phyloP scores from a whole-genome alignment of 92 coral and sea anemone species.

The Pocillopora meandrina region DNA sequence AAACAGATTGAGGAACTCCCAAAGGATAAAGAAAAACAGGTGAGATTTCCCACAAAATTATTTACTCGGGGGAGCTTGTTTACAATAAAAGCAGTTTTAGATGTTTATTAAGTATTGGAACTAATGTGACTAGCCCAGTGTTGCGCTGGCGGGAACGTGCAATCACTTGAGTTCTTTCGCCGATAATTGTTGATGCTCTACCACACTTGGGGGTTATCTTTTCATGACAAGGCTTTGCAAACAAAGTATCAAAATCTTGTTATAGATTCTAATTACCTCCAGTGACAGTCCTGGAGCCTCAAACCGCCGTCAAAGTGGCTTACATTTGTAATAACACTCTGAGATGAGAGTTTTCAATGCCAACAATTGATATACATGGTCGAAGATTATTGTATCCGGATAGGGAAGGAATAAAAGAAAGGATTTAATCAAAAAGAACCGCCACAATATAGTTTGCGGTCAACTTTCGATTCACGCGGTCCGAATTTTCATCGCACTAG shows the following conservation, averaged over 20 bases:
- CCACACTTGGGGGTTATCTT: not conserved
- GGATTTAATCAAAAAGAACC: not conserved
- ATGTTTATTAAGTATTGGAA: not conserved
- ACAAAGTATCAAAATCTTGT: not conserved
- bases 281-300: conserved; percentile 9
- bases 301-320: not conserved
- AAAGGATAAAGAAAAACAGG: not conserved
- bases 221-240: not conserved
- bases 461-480: not conserved
- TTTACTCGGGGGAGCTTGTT: not conserved
- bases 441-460: not conserved
- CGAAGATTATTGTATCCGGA: conserved; percentile 18
- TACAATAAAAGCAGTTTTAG: not conserved
- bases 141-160: not conserved
- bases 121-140: not conserved
- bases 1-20: not conserved
- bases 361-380: not conserved
- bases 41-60: conserved; percentile 3
- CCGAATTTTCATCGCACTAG: not conserved
- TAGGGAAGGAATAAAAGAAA: conserved; percentile 26
- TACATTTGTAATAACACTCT: conserved; percentile 16
- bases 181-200: not conserved
- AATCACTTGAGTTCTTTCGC: not conserved
- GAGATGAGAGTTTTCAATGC: not conserved
- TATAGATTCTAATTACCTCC: conserved; percentile 1